A percentile compares a stretch with the other conserved stretches of the same genome.
phyloP scores from a whole-genome alignment of 1,140 invertebrate species.

The Vanessa atalanta region DNA sequence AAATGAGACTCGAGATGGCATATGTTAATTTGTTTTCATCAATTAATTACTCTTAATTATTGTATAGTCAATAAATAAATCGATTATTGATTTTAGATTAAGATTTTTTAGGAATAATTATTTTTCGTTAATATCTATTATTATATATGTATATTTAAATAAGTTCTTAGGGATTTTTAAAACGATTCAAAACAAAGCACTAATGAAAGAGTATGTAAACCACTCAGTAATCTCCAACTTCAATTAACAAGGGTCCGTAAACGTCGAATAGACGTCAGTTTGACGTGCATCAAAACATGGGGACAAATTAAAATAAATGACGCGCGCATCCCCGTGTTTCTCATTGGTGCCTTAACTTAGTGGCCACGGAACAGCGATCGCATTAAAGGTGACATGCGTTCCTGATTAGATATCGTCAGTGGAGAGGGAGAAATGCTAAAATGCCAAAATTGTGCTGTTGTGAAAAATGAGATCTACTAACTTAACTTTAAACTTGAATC shows the following conservation, averaged over 20 bases:
- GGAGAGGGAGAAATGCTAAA: too few species aligned
- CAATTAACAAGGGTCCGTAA: constrained; percentile 27
- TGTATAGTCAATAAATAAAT: too few species aligned
- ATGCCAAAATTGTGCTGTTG: too few species aligned
- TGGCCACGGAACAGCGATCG: background rate
- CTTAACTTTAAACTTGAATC: too few species aligned
- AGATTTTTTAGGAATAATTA: too few species aligned
- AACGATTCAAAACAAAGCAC: constrained; percentile 8
- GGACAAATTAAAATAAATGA: constrained; percentile 78
- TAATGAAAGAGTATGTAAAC: constrained; percentile 28
- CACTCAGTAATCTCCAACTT: constrained; percentile 30
- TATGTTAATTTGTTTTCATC: too few species aligned
- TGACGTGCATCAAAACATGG: constrained; percentile 43
- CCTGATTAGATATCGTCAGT: background rate
- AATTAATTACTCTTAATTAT: too few species aligned
- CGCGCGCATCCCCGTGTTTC: constrained; percentile 46
- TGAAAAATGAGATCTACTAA: too few species aligned
- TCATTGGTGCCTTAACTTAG: constrained; percentile 40
- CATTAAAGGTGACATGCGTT: background rate
- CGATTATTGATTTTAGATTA: too few species aligned
- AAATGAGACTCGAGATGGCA: too few species aligned
- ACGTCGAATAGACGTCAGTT: constrained; percentile 12
- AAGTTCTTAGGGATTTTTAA: too few species aligned
- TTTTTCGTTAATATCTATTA: background rate
- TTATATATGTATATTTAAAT: background rate